Percentiles rank a stretch among this genome's conserved stretches.
Evolutionary conservation across 2,888 invertebrate genomes (phyloP).

Genomic region (Drosophila subsilvestris): DNA sequence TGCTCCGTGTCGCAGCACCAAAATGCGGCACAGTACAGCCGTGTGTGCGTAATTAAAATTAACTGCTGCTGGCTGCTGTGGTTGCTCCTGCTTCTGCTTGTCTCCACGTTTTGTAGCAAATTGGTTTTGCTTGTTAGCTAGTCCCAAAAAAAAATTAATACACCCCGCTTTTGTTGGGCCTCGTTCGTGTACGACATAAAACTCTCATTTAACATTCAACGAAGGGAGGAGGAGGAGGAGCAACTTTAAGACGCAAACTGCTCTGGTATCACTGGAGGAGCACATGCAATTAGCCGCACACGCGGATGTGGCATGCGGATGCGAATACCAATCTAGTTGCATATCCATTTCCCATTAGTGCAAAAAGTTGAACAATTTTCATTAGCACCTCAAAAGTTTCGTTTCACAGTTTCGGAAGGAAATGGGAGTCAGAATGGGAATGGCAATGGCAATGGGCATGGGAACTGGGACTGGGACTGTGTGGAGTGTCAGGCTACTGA

Average conservation of each 20-base stretch:
- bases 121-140: slow-evolving; percentile 73
- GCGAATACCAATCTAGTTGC: slow-evolving; percentile 11
- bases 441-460: slow-evolving; percentile 10
- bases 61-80: slow-evolving; percentile 58
- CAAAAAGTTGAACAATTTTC: slow-evolving; percentile 72
- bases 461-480: too few relatives aligned
- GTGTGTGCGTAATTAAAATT: slow-evolving; percentile 77
- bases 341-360: slow-evolving; percentile 56
- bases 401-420: neutral
- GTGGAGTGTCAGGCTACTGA: too few relatives aligned
- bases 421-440: neutral
- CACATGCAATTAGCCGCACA: slow-evolving; percentile 52
- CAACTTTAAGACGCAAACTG: slow-evolving; percentile 39
- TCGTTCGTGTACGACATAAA: slow-evolving; percentile 51
- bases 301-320: slow-evolving; percentile 12
- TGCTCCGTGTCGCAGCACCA: slow-evolving; percentile 75
- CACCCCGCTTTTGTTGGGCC: slow-evolving; percentile 10
- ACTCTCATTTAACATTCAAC: slow-evolving; percentile 58
- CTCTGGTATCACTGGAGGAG: slow-evolving; percentile 26
- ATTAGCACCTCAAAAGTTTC: slow-evolving; percentile 70
- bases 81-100: slow-evolving; percentile 11
- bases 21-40: slow-evolving; percentile 47
- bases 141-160: slow-evolving; percentile 45
- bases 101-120: slow-evolving; percentile 52
- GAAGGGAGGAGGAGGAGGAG: slow-evolving; percentile 1